Conservation (phyloP, 1,140 invertebrate genomes). For the Drosophila bocki region DNA sequence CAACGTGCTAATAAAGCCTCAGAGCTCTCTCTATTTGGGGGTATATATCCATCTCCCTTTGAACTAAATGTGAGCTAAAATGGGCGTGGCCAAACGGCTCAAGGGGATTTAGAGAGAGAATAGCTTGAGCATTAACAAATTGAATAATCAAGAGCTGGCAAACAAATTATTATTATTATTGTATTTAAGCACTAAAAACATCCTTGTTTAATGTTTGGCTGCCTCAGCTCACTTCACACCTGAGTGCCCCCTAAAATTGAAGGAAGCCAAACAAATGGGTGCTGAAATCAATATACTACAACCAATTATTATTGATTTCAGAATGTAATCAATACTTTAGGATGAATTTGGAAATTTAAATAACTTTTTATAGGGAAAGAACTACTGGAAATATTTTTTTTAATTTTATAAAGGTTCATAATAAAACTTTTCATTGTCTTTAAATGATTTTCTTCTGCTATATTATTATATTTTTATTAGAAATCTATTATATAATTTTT, state of each 20-base stretch:
- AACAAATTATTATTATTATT: conserved; percentile 3
- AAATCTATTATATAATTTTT: too few species aligned
- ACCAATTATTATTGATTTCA: conserved; percentile 31
- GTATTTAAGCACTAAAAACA: conserved; percentile 18
- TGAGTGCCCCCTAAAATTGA: conserved; percentile 12
- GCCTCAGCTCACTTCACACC: conserved; percentile 23
- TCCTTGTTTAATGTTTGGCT: conserved; percentile 35
- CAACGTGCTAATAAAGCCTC: conserved; percentile 47
- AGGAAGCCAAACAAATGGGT: conserved; percentile 33
- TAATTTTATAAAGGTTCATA: not conserved
- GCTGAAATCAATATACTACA: conserved; percentile 33
- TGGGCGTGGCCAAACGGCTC: conserved; percentile 21
- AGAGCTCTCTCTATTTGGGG: not conserved
- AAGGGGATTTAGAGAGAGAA: not conserved
- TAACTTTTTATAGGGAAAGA: too few species aligned
- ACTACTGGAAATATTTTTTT: not conserved
- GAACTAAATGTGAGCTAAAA: conserved; percentile 10
- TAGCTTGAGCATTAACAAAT: conserved; percentile 29
- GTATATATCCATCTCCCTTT: conserved; percentile 17
- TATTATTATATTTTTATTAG: not conserved
- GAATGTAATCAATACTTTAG: conserved; percentile 16
- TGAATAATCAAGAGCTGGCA: conserved; percentile 34
- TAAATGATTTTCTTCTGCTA: not conserved
- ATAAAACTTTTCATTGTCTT: not conserved
- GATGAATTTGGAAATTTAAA: not conserved